Percentiles rank a stretch among this genome's conserved stretches.
phyloP scores from a whole-genome alignment of 2,113 vertebrate species.

The Pongo abelii region DNA sequence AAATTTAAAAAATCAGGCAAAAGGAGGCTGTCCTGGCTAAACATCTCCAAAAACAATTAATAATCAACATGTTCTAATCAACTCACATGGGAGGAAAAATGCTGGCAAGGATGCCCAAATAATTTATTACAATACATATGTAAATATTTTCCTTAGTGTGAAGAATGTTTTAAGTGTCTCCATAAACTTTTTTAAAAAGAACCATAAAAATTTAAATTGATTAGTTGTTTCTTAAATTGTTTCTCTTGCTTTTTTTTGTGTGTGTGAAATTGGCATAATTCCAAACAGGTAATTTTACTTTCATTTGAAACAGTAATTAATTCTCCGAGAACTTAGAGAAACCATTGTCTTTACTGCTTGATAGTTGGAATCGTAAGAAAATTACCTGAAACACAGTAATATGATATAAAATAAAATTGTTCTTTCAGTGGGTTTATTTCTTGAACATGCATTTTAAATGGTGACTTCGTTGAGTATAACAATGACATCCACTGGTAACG shows the following conservation, averaged over 20 bases:
- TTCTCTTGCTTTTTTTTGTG: not conserved
- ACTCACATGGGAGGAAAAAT: not conserved
- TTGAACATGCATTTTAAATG: slow-evolving; percentile 37
- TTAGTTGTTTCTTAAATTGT: not conserved
- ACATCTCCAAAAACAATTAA: not conserved
- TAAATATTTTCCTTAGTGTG: not conserved
- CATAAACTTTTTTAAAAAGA: no score
- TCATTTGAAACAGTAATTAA: slow-evolving; percentile 46
- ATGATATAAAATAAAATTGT: slow-evolving; percentile 21
- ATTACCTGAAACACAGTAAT: not conserved
- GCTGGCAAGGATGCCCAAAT: not conserved
- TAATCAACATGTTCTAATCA: not conserved
- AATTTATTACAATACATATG: not conserved
- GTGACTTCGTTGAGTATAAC: not conserved
- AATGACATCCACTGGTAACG: not conserved
- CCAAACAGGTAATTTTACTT: not conserved
- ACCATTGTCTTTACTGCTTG: not conserved
- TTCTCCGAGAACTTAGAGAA: not conserved
- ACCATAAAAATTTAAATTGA: not conserved
- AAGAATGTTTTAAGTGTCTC: not conserved
- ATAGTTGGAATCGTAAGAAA: slow-evolving; percentile 5
- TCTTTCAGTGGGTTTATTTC: slow-evolving; percentile 26
- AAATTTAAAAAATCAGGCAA: not conserved
- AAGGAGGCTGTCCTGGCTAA: not conserved
- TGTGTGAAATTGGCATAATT: not conserved